phyloP scores from a whole-genome alignment of 2,797 vertebrate species.

The Sebastes matsubarae region DNA sequence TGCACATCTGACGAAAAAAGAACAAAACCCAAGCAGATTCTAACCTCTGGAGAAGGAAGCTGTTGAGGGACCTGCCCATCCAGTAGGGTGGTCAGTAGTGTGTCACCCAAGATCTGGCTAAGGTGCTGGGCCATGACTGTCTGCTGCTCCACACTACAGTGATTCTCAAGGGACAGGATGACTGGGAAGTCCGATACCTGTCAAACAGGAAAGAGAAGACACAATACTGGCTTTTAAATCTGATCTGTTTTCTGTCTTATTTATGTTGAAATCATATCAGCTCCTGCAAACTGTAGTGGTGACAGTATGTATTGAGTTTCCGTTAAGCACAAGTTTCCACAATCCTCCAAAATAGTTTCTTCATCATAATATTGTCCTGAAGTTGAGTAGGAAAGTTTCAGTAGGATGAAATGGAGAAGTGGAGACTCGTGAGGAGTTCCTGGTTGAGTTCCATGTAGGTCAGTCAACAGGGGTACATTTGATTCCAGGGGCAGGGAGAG shows the following conservation, averaged over 20 bases:
- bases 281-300: not conserved
- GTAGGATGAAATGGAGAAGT: not conserved
- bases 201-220: not conserved
- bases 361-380: not conserved
- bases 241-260: not conserved
- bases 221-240: not conserved
- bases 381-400: slow-evolving; percentile 11
- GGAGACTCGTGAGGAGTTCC: slow-evolving; percentile 20
- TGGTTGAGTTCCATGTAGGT: slow-evolving; percentile 37
- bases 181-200: slow-evolving; percentile 92
- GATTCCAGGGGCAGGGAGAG: not conserved
- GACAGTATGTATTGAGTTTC: not conserved
- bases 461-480: slow-evolving; percentile 1
- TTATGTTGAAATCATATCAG: not conserved
- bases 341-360: not conserved
- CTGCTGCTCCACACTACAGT: slow-evolving; percentile 93
- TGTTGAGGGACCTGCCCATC: slow-evolving; percentile 77
- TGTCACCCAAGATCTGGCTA: slow-evolving; percentile 87
- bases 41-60: slow-evolving; percentile 92
- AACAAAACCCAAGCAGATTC: not conserved
- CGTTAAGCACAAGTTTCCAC: slow-evolving; percentile 6
- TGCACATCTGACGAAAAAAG: not conserved
- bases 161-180: slow-evolving; percentile 95
- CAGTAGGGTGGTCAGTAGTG: slow-evolving; percentile 81
- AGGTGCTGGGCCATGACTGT: slow-evolving; percentile 87